phyloP scores from a whole-genome alignment of 2,888 invertebrate species.

The Acleris cristana region DNA sequence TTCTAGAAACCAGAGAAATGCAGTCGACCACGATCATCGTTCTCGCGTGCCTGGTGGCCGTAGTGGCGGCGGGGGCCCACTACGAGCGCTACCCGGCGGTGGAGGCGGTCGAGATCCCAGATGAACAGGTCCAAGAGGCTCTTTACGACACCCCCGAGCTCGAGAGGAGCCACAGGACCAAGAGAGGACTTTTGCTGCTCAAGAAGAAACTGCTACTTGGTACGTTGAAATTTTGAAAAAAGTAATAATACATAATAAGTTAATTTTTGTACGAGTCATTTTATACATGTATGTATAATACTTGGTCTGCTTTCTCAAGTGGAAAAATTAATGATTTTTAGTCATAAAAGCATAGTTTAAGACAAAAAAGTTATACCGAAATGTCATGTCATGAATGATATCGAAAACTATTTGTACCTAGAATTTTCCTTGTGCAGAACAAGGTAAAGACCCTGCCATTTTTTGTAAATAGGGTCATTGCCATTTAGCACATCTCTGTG shows the following conservation, averaged over 20 bases:
- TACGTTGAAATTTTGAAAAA: slow-evolving; percentile 43
- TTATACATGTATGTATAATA: too few relatives aligned
- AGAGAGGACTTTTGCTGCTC: slow-evolving; percentile 70
- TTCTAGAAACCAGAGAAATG: slow-evolving; percentile 62
- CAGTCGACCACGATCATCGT: slow-evolving; percentile 70
- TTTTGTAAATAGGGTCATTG: slow-evolving; percentile 30
- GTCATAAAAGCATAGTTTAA: too few relatives aligned
- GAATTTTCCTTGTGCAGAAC: slow-evolving; percentile 19
- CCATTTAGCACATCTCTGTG: slow-evolving; percentile 34
- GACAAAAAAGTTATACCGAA: too few relatives aligned
- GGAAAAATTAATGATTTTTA: too few relatives aligned
- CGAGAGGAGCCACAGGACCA: slow-evolving; percentile 68
- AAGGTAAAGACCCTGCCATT: slow-evolving; percentile 21
- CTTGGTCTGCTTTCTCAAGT: too few relatives aligned
- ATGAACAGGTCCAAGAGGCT: slow-evolving; percentile 54
- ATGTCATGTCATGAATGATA: background rate
- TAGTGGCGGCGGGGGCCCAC: slow-evolving; percentile 58
- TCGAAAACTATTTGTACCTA: slow-evolving; percentile 18
- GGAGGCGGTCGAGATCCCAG: slow-evolving; percentile 45
- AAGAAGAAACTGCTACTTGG: slow-evolving; percentile 78
- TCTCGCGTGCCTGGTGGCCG: slow-evolving; percentile 68
- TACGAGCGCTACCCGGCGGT: slow-evolving; percentile 53
- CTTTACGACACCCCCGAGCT: slow-evolving; percentile 59
- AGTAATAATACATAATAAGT: too few relatives aligned
- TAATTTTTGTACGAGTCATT: too few relatives aligned